Conservation (phyloP, 2,113 vertebrate species). For the Chiloscyllium plagiosum region DNA sequence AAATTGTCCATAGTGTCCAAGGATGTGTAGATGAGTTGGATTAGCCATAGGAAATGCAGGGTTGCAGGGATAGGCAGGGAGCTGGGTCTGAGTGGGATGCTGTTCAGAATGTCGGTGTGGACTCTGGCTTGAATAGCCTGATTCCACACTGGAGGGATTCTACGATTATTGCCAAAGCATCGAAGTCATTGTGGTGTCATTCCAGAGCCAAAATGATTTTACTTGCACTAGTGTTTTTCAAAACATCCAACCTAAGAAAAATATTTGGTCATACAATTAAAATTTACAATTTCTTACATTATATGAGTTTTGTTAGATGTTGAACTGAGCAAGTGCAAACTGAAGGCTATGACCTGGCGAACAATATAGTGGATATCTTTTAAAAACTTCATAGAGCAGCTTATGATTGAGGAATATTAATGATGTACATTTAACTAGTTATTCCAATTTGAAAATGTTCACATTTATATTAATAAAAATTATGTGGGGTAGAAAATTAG, state of each 20-base stretch:
- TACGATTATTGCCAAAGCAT: not conserved
- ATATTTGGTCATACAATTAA: not conserved
- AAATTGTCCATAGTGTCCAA: no score
- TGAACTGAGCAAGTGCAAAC: not conserved
- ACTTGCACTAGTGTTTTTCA: constrained; percentile 15
- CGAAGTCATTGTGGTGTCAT: not conserved
- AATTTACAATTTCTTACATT: not conserved
- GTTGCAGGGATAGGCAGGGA: no score
- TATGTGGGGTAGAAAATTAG: not conserved
- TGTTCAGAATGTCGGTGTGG: no score
- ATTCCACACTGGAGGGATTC: no score
- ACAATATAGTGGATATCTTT: not conserved
- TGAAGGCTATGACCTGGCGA: not conserved
- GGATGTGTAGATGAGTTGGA: no score
- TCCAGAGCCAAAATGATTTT: not conserved
- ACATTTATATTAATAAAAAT: not conserved
- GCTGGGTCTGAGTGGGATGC: no score
- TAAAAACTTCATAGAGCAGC: not conserved
- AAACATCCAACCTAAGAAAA: not conserved
- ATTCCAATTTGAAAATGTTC: not conserved
- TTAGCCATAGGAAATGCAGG: no score
- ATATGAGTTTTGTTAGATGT: not conserved
- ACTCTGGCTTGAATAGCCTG: no score
- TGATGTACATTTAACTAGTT: not conserved
- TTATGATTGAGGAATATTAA: not conserved